Base-by-base conservation (phyloP, 2,113 vertebrate genomes). In the Helogale parvula region DNA sequence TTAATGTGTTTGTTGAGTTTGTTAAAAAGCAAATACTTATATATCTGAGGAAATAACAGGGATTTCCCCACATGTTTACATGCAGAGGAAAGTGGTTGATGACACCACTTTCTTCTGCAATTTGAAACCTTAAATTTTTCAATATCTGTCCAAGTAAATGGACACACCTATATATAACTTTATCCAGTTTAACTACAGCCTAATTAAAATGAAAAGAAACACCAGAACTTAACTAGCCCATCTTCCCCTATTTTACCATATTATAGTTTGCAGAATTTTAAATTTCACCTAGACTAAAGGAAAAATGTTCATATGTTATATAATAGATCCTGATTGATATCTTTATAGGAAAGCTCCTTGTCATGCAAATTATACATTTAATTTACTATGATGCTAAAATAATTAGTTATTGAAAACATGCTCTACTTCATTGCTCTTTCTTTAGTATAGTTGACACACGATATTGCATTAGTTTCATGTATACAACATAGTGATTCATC, bases 131-230 rank as follows among this genome's bases (percentile, higher is more conserved):
- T 41, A 83, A 0, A 85, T 23, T 82, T 95, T 47, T 89, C 66
- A 66, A 66, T 13, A 77, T 63, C 68, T 33, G 9, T 60, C 31
- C 57, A 91, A 3, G 4, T 86, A 79, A 89, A 93, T 27, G 23
- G 21, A 52, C 6, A 85, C 31, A 68, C 1, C 47, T 27, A 35
- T 31, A n/a, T 71, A 5, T 27, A 81, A 68, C 31, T 33, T 88
- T 60, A 68, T 54, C 6, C 41, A 65, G 15, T 77, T 84, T 80
- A 81, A 68, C 10, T 76, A 21, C 7, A 80, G 27, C 5, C 16
- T 93, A 81, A 69, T 84, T 87, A 85, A 93, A 83, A 89, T 80
- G 47, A 96, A 94, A 92, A 31, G 11, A 74, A 27, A 92, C 27
- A 82, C 2, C 83, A 63, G 12, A 93, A 57, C 66, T 90, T 93